Base-by-base conservation (phyloP, 2,888 invertebrate species). In the Matsumyia berberina region DNA sequence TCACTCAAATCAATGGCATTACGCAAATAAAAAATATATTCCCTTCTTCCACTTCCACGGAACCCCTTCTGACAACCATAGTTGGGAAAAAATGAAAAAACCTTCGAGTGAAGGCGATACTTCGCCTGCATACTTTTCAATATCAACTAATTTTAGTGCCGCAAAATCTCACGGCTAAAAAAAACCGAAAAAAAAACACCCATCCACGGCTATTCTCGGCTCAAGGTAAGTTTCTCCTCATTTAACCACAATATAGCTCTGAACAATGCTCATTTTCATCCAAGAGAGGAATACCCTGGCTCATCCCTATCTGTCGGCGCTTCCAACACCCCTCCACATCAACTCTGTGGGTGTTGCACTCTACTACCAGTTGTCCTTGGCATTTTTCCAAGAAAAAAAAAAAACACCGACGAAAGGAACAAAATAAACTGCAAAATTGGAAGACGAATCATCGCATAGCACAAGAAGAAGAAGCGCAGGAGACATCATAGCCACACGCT, bases 201-300 rank as follows among this genome's bases (percentile, higher is more conserved):
- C 42, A 78, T 79, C 60, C 64, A 53, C 74, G 64, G 80, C 79
- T 80, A 80, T 85, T 85, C 74, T 85, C 58, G 37, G 74, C 85
- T 70, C 80, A 85, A 85, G 85, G 80, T 85, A 85, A 76, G 66
- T 39, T 79, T 46, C 70, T 80, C 58, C 70, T 85, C 85, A 80
- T 80, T 85, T 85, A 80, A 70, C 80, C 80, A 72, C 67, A 85
- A 62, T 70, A 80, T 76, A 70, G 53, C 58, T 80, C 80, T 57
- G 74, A 79, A 85, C 80, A 85, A 80, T 85, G 74, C 80, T 46
- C 62, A 73, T 42, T 67, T 44, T 66, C 62, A 74, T 74, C 39
- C 49, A 55, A 60, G 67, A 60, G 67, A 9, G 62, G 51, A 42
- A 24, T 64, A 78, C 76, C 69, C 44, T 31, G 57, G 57, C 64